These are phyloP conservation scores for Psephotus haematonotus DNA, from an alignment of 2,113 vertebrate genomes.

Conservation along the genomic window DNA sequence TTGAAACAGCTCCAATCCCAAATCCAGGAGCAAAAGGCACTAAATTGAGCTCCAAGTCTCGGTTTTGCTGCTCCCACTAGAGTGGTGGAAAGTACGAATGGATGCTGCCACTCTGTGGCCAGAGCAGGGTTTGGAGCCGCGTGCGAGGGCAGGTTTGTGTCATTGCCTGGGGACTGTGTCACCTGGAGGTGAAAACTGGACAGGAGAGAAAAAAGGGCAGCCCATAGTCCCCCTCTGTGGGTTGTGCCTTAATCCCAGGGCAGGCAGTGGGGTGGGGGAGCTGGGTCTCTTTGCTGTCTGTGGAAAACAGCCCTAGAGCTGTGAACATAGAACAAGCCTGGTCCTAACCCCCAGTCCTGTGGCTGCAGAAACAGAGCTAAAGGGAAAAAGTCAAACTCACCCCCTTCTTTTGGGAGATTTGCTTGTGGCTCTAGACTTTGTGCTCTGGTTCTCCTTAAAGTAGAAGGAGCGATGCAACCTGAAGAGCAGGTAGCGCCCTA, in stretches of 20 bases:
- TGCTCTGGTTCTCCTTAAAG: neutral
- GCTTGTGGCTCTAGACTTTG: neutral
- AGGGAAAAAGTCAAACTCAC: neutral
- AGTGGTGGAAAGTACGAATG: neutral
- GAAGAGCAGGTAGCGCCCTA: neutral
- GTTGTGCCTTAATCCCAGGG: neutral
- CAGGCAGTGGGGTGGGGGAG: neutral
- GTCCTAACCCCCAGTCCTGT: neutral
- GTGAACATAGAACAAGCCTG: neutral
- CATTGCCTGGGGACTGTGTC: neutral
- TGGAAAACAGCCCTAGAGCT: neutral
- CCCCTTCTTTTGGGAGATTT: neutral
- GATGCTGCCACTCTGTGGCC: constrained; percentile 59
- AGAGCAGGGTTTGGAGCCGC: neutral
- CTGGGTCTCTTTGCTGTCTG: neutral
- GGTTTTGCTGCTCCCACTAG: neutral
- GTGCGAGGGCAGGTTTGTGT: neutral
- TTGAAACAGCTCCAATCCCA: neutral
- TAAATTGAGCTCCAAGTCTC: neutral
- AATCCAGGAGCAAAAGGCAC: neutral
- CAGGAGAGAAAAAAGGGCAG: neutral
- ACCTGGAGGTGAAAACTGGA: neutral
- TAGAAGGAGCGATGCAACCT: rapidly evolving
- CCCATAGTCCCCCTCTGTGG: neutral
- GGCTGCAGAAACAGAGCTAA: neutral